Percentiles rank a stretch among this genome's conserved stretches.
phyloP scores from a whole-genome alignment of 2,888 invertebrate genomes.

The Norana najaformis region DNA sequence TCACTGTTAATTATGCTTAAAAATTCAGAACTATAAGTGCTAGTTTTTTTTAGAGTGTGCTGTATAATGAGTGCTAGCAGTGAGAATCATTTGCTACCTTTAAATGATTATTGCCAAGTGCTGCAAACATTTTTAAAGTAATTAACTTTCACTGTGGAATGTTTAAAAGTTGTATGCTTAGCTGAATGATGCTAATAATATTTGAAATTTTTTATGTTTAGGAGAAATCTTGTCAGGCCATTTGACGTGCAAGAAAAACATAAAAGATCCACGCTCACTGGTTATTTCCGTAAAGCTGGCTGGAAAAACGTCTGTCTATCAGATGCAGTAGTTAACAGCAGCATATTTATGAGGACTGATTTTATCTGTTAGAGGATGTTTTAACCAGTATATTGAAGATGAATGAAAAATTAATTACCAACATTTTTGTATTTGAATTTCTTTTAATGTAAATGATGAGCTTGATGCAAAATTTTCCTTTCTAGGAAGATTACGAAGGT shows the following conservation, averaged over 20 bases:
- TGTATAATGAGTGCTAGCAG: background rate
- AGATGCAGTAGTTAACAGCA: constrained; percentile 38
- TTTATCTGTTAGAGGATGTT: background rate
- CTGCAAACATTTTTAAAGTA: no score
- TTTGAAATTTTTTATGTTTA: constrained; percentile 57
- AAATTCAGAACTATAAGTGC: background rate
- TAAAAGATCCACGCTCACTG: constrained; percentile 67
- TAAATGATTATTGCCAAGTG: no score
- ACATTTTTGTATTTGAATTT: background rate
- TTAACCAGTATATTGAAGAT: background rate
- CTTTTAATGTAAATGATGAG: background rate
- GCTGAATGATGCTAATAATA: background rate
- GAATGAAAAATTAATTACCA: background rate
- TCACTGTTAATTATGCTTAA: background rate
- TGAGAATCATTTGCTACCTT: background rate
- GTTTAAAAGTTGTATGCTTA: background rate
- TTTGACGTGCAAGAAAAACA: constrained; percentile 75
- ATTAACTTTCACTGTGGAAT: background rate
- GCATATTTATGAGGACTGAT: background rate
- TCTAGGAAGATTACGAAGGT: background rate
- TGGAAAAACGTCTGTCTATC: constrained; percentile 32
- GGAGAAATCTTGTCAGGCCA: constrained; percentile 71
- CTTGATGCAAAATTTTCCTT: background rate
- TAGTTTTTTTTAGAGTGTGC: background rate
- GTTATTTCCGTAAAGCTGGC: constrained; percentile 36